Evolutionary conservation across 1,140 invertebrate species (phyloP).

Genomic region (Eurosta solidaginis): DNA sequence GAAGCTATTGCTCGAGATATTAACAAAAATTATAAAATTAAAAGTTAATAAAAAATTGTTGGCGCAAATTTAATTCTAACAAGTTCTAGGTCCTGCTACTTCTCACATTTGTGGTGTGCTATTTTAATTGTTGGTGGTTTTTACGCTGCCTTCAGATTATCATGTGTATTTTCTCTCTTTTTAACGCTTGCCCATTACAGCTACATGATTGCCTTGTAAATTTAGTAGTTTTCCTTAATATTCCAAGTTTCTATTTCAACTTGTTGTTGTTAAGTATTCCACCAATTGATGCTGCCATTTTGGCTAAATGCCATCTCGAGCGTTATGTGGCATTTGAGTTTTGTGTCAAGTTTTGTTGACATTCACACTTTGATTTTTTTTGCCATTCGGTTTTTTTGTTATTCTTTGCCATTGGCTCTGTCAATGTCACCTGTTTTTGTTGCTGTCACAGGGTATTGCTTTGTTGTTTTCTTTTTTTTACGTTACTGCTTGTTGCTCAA

Average conservation of each 20-base stretch:
- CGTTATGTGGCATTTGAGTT: constrained; percentile 21
- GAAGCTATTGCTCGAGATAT: no score
- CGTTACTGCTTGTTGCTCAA: neutral
- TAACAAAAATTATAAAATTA: no score
- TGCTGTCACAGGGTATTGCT: neutral
- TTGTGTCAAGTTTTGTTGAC: constrained; percentile 24
- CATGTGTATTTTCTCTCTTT: no score
- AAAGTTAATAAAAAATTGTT: no score
- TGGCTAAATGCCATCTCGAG: constrained; percentile 20
- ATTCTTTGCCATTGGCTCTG: neutral
- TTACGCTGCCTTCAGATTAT: no score
- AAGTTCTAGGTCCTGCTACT: no score
- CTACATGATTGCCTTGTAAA: no score
- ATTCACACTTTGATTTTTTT: constrained; percentile 14
- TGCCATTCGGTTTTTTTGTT: neutral
- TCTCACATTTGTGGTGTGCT: no score
- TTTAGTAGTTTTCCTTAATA: no score
- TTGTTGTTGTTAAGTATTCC: neutral
- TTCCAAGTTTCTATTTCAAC: neutral
- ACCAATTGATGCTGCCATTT: neutral
- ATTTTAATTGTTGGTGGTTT: no score
- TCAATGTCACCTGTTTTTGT: neutral
- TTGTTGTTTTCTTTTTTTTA: neutral
- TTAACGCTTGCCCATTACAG: no score
- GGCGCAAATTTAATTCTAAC: no score